These are phyloP conservation scores for Mastomys natalensis DNA, from an alignment of 2,113 vertebrate genomes.

Conservation along the genomic window DNA sequence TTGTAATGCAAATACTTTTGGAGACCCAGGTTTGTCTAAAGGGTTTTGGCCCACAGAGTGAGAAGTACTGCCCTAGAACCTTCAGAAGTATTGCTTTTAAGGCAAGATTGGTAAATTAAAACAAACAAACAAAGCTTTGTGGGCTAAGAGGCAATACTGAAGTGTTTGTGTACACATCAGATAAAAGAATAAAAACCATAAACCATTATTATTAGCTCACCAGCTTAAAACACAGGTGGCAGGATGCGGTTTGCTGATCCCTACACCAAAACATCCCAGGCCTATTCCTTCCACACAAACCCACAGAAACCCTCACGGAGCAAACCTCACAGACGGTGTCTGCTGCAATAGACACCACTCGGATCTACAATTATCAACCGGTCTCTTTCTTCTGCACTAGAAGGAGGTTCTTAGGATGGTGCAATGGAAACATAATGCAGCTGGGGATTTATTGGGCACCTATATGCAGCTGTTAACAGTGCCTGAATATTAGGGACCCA, in stretches of 20 bases:
- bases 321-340: not conserved
- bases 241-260: not conserved
- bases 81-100: not conserved
- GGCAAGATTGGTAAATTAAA: too few relatives aligned
- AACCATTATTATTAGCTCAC: not conserved
- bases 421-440: not conserved
- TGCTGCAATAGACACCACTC: accelerated
- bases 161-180: accelerated
- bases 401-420: not conserved
- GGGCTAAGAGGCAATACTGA: not conserved
- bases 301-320: not conserved
- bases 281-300: too few relatives aligned
- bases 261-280: not conserved
- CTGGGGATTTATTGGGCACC: not conserved
- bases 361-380: not conserved
- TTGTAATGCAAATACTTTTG: not conserved
- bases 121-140: not conserved
- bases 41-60: not conserved
- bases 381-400: not conserved
- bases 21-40: not conserved
- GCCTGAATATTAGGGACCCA: not conserved
- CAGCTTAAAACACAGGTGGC: not conserved
- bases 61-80: not conserved
- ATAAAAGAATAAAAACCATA: not conserved
- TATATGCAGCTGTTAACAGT: not conserved